Base-by-base conservation (phyloP, 2,113 vertebrate species). In the Colistium nudipinnis region DNA sequence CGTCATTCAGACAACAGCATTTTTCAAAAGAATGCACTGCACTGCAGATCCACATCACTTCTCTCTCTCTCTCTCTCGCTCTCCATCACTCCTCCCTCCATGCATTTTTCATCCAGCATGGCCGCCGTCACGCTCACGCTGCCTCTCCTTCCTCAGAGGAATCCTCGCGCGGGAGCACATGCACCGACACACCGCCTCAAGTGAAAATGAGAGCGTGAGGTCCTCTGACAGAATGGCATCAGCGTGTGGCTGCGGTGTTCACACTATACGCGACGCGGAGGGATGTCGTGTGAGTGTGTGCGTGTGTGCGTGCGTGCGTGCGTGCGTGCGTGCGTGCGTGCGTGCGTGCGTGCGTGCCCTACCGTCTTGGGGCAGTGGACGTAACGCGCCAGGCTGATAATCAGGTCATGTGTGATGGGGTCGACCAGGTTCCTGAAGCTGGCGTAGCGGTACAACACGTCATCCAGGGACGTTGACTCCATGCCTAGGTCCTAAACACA, bases 401-500 rank as follows among this genome's bases (percentile, higher is more conserved):
- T 96, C 78, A 99, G 92, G 87, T 99, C 97, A 0, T 99, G 98
- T 0, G 97, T 98, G 92, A 99, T 99, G 4, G 98, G 98, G 88
- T 99, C 98, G 75, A 99, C 98, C 76, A 99, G 92, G 91, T 99
- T 99, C 44, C 98, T 90, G 91, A 98, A 99, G 93, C 96, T 98
- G 92, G 98, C 98, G 0, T 99, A 99, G 28, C 97, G 95, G 28
- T 98, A 99, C 48, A 99, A 91, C 27, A 99, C 98, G 0, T 98
- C 97, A 6, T 99, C 98, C 92, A 99, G 89, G 0, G 98, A 99
- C 22, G 98, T 99, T 0, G 97, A 98, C 89, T 99, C 98, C 98
- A 99, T 99, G 47, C 98, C 98, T 27, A 99, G 84, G 89, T 99
- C 98, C 98, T 99, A 56, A 17, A 90, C 59, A 91, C 72, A 67